A percentile compares a stretch with the other conserved stretches of the same genome.
Conservation (phyloP, 2,797 vertebrate species). For the Tapirus indicus region DNA sequence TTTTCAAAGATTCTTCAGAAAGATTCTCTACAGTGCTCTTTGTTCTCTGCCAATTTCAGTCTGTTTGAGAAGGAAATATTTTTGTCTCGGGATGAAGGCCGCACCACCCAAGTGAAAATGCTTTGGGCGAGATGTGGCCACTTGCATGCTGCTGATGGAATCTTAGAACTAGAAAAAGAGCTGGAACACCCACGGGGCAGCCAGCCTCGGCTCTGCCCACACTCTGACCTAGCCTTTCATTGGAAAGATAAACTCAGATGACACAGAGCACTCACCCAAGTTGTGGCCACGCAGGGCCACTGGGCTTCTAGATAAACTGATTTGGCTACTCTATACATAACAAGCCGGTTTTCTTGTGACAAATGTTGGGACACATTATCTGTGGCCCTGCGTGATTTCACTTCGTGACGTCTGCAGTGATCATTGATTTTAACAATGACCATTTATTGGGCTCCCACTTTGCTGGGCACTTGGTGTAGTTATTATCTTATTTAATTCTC, state of each 20-base stretch:
- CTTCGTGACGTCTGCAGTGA: not conserved
- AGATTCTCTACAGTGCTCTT: not conserved
- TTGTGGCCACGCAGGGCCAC: not conserved
- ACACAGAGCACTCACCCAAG: not conserved
- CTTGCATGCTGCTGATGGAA: accelerated
- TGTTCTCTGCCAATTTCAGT: not conserved
- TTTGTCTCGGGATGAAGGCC: not conserved
- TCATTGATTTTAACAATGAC: not conserved
- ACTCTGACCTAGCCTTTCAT: not conserved
- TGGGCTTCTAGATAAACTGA: not conserved
- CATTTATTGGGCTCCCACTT: not conserved
- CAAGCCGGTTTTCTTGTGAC: not conserved
- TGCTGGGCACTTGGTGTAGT: not conserved
- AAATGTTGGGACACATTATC: too few species aligned
- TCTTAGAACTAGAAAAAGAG: not conserved
- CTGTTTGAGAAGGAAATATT: not conserved
- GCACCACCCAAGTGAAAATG: not conserved
- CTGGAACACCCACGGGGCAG: not conserved
- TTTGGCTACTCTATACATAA: not conserved
- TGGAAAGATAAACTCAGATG: not conserved
- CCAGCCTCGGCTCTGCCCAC: not conserved
- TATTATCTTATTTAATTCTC: not conserved
- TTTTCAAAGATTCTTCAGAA: not conserved
- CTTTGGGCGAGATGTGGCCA: accelerated
- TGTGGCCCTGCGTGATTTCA: not conserved